Conservation (phyloP, 2,113 vertebrate genomes). For the Cervus canadensis region DNA sequence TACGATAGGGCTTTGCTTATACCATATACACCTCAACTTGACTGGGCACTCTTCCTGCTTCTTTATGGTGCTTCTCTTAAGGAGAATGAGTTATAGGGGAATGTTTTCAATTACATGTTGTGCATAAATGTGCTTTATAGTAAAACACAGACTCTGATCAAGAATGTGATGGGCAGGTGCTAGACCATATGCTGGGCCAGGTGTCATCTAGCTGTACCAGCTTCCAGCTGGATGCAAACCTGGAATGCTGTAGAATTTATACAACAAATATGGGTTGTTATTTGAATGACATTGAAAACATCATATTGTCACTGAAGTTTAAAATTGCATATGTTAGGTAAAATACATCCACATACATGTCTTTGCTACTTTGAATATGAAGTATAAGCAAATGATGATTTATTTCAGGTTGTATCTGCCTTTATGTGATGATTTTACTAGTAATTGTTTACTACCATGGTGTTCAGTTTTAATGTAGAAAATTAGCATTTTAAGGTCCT, state of each 20-base stretch:
- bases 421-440: neutral
- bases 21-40: neutral
- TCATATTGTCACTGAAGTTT: neutral
- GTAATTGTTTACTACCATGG: neutral
- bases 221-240: neutral
- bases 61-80: slow-evolving; percentile 42
- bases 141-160: neutral
- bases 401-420: neutral
- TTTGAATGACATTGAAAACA: neutral
- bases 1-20: neutral
- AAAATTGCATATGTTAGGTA: neutral
- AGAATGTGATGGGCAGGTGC: neutral
- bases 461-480: neutral
- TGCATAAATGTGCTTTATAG: neutral
- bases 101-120: neutral
- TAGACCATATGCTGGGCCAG: neutral
- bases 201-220: neutral
- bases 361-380: neutral
- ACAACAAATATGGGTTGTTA: neutral
- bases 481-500: slow-evolving; percentile 4
- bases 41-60: slow-evolving; percentile 6
- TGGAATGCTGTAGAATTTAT: neutral
- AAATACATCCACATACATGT: neutral
- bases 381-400: neutral
- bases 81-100: slow-evolving; percentile 10